phyloP scores from a whole-genome alignment of 53 echinoderm and acorn worm genomes.

The Zoroaster sp. region DNA sequence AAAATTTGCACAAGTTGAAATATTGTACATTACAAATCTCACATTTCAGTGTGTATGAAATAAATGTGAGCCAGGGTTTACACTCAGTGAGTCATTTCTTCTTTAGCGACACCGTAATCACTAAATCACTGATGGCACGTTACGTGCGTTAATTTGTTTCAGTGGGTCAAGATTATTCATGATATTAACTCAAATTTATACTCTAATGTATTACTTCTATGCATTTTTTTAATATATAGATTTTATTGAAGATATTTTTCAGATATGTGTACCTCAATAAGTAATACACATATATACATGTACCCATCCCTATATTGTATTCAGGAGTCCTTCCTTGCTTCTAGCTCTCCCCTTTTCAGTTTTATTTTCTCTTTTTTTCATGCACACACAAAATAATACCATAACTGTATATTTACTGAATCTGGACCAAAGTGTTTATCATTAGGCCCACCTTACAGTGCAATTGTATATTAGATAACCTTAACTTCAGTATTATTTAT shows the following conservation, averaged over 20 bases:
- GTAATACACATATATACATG: neutral
- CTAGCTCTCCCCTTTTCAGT: neutral
- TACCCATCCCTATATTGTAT: neutral
- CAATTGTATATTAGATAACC: neutral
- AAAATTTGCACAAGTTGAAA: too few species aligned
- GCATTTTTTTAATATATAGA: neutral
- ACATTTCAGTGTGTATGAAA: too few species aligned
- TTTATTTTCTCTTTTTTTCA: neutral
- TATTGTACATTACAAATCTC: too few species aligned
- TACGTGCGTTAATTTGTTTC: too few species aligned
- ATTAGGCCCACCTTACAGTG: neutral
- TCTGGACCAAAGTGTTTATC: neutral
- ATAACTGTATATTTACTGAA: neutral
- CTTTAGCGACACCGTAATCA: too few species aligned
- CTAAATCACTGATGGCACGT: too few species aligned
- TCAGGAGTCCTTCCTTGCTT: neutral
- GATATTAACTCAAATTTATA: too few species aligned
- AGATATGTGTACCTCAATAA: neutral
- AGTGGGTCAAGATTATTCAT: too few species aligned
- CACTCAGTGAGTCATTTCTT: too few species aligned
- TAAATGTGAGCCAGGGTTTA: too few species aligned
- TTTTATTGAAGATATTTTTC: neutral
- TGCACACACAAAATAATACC: neutral
- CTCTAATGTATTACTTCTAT: neutral
- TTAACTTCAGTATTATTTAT: neutral